Percentiles rank a stretch among this genome's conserved stretches.
These are phyloP conservation scores for Marcusenius ussheri DNA, from an alignment of 2,113 vertebrate species.

Conservation along the genomic window DNA sequence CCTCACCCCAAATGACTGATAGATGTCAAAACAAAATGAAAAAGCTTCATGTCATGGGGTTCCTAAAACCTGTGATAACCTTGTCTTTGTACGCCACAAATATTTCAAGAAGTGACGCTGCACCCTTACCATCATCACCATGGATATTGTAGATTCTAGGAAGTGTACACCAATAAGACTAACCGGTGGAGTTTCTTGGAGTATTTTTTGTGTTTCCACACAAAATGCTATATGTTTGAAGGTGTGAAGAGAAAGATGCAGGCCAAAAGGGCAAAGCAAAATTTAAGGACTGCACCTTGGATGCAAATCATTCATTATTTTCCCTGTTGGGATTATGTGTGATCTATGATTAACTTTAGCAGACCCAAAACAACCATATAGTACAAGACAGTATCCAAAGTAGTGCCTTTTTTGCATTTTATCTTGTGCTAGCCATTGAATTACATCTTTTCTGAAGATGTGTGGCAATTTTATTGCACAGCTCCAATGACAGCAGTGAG, in stretches of 20 bases:
- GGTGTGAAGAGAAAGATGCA: not conserved
- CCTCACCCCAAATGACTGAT: not conserved
- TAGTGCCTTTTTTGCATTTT: conserved; percentile 6
- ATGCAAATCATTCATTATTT: not conserved
- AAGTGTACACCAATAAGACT: not conserved
- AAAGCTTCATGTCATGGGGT: not conserved
- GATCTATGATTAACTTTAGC: not conserved
- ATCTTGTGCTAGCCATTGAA: not conserved
- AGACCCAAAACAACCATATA: not conserved
- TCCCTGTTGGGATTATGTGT: not conserved
- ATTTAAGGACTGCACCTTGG: not conserved
- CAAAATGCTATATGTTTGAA: not conserved
- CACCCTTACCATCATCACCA: not conserved
- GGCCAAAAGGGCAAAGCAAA: not conserved
- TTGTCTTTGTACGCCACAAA: not conserved
- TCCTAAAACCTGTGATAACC: not conserved
- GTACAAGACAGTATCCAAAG: not conserved
- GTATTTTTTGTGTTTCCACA: not conserved
- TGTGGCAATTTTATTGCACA: not conserved
- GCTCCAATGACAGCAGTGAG: not conserved
- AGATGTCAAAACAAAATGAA: not conserved
- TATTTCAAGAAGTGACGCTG: not conserved
- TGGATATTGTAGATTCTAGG: not conserved
- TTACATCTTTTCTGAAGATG: not conserved
- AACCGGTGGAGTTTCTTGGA: not conserved